Conservation (phyloP, 1,140 invertebrate genomes). For the Papilio xuthus region DNA sequence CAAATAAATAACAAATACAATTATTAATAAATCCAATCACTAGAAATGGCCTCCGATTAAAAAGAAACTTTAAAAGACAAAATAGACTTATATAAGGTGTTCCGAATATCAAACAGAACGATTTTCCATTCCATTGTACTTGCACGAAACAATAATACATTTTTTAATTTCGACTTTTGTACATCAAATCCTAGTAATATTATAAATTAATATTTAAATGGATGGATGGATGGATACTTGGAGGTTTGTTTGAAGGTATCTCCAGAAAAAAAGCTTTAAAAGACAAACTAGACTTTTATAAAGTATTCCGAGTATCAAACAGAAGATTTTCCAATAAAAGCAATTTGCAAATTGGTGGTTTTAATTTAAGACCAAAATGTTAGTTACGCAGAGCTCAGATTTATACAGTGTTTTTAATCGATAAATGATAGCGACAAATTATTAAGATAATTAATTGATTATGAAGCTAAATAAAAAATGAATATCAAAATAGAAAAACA, state of each 20-base stretch:
- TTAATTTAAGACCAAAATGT: too few relatives aligned
- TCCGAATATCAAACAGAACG: not conserved
- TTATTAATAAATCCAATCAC: not conserved
- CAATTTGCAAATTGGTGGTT: too few relatives aligned
- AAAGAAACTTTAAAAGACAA: too few relatives aligned
- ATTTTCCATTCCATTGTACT: not conserved
- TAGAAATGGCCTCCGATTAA: not conserved
- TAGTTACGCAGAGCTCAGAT: not conserved
- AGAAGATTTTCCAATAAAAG: not conserved
- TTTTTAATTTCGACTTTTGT: not conserved
- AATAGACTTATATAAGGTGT: too few relatives aligned
- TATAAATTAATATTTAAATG: too few relatives aligned
- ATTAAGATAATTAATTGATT: not conserved
- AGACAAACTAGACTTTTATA: too few relatives aligned
- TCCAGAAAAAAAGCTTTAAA: too few relatives aligned
- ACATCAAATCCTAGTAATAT: too few relatives aligned
- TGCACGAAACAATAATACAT: not conserved
- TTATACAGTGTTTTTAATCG: not conserved
- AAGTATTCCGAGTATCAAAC: not conserved
- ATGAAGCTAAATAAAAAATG: not conserved
- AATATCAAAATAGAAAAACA: not conserved
- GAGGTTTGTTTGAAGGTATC: too few relatives aligned
- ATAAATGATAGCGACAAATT: not conserved
- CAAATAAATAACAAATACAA: not conserved
- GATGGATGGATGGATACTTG: too few relatives aligned